Conservation (phyloP, 2,888 invertebrate genomes). For the Alloscopus bannaensis region DNA sequence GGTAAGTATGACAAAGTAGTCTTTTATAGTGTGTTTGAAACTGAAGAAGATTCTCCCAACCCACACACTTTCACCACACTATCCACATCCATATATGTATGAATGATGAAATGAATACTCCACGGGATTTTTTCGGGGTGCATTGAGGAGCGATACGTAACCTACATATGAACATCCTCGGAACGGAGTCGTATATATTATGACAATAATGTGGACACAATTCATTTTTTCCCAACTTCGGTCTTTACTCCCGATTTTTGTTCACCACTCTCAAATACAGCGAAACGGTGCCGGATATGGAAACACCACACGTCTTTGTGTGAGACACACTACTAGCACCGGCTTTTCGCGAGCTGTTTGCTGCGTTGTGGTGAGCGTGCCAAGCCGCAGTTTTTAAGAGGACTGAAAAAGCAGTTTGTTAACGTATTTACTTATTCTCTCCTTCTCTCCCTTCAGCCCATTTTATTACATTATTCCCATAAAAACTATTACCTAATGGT, state of each 20-base stretch:
- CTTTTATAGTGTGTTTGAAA: conserved; percentile 23
- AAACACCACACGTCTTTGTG: too few species aligned
- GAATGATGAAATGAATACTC: too few species aligned
- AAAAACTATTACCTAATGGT: conserved; percentile 48
- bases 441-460: too few species aligned
- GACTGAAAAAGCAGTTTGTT: conserved; percentile 13
- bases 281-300: too few species aligned
- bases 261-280: background rate
- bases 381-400: conserved; percentile 23
- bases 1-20: conserved; percentile 57
- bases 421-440: background rate
- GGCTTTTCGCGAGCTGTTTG: too few species aligned
- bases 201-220: conserved; percentile 56
- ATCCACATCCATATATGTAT: too few species aligned
- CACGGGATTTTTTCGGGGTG: too few species aligned
- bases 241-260: conserved; percentile 1
- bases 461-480: conserved; percentile 30
- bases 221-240: conserved; percentile 33
- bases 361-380: conserved; percentile 21
- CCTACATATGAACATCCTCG: background rate
- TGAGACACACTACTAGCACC: too few species aligned
- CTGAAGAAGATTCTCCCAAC: conserved; percentile 8
- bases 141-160: too few species aligned
- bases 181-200: conserved; percentile 39
- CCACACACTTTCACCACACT: too few species aligned